Base-by-base conservation (phyloP, 2,888 invertebrate species). In the Diaperis boleti region DNA sequence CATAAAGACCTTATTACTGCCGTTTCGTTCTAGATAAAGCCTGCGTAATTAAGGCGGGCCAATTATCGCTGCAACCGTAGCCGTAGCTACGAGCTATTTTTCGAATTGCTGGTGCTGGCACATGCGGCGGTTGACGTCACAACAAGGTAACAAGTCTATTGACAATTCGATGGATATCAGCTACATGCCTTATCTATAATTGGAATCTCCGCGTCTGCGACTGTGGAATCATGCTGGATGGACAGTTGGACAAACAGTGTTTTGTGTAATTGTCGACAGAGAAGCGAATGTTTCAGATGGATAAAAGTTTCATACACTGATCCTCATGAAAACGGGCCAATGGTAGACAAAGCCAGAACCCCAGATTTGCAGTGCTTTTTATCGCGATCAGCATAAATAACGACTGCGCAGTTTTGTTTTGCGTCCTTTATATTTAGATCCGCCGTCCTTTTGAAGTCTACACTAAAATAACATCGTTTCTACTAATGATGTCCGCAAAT, bases 401-500 rank as follows among this genome's bases (percentile, higher is more conserved):
- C n/a, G n/a, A n/a, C n/a, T n/a, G n/a, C n/a, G n/a, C n/a, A n/a
- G 41, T 15, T 41, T 41, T 44, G 44, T 44, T 42, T 42, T 44
- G 8, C 10, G 31, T 22, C 29, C 56, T 55, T 62, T 62, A 62
- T 62, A 62, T 62, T 62, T 62, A 62, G 62, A 55, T 41, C 55
- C 22, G 17, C 64, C 62, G 63, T 64, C 68, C 66, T 66, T 70
- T 69, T 70, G 67, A 70, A 69, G 68, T 69, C 59, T 62, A 64
- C 64, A 70, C 68, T 70, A 69, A 74, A 74, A 74, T 72, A 74
- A 72, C 73, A 72, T 69, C 70, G 70, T 72, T 70, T 69, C 20
- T 67, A 70, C 74, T 75, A 76, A 76, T 74, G 74, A 74, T 74
- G 72, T 74, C 74, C 73, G 72, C 72, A 73, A 76, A 75, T 75